These are phyloP conservation scores for Boulengeromyrus knoepffleri DNA, from an alignment of 2,113 vertebrate species.

Conservation along the genomic window DNA sequence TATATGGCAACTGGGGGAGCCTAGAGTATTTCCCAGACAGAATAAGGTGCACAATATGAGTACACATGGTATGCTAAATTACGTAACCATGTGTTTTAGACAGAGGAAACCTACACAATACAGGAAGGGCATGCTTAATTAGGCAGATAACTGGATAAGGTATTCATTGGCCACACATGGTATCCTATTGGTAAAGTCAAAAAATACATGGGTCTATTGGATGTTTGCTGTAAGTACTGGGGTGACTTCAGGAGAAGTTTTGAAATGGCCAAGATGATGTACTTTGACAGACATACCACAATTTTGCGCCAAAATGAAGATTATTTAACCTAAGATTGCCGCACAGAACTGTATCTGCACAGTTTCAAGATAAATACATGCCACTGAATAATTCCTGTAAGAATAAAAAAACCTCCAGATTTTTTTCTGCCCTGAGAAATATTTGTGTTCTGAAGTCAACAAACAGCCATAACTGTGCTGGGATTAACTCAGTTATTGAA, in stretches of 20 bases:
- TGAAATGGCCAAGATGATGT: not conserved
- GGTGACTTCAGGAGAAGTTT: not conserved
- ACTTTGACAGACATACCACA: not conserved
- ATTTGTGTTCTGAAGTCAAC: not conserved
- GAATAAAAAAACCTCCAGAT: not conserved
- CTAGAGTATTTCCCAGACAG: not conserved
- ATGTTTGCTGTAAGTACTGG: not conserved
- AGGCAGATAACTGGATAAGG: not conserved
- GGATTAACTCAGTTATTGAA: not conserved
- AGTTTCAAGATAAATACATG: not conserved
- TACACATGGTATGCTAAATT: not conserved
- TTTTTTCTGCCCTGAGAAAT: not conserved
- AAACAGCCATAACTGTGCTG: not conserved
- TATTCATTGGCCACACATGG: not conserved
- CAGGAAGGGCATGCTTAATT: not conserved
- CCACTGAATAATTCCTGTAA: not conserved
- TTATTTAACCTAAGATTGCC: not conserved
- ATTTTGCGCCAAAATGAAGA: not conserved
- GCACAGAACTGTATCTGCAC: not conserved
- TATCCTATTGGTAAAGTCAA: not conserved
- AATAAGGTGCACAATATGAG: not conserved
- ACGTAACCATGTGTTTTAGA: not conserved
- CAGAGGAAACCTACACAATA: not conserved
- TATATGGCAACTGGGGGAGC: not conserved
- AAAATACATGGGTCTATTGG: not conserved